phyloP scores from a whole-genome alignment of 2,113 vertebrate species.

The Geothlypis trichas region DNA sequence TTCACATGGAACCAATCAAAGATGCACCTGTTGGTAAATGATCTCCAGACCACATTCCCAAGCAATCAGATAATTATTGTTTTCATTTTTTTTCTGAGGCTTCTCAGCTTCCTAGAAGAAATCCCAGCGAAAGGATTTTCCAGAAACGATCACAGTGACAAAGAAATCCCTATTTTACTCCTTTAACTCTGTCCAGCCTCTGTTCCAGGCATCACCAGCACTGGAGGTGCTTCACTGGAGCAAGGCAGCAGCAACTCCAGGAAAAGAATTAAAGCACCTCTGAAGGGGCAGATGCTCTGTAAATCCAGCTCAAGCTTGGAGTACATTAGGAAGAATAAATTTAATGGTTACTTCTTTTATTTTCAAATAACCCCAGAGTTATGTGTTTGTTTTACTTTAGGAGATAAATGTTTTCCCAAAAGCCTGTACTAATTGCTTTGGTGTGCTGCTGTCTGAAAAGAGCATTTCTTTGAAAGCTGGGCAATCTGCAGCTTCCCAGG shows the following conservation, averaged over 20 bases:
- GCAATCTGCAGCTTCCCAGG: not conserved
- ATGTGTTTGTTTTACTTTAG: not conserved
- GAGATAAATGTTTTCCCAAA: not conserved
- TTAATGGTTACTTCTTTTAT: not conserved
- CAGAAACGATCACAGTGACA: too few relatives aligned
- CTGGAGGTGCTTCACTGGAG: not conserved
- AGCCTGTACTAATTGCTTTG: not conserved
- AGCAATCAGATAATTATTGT: too few relatives aligned
- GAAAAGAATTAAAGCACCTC: accelerated
- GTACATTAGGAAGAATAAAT: not conserved
- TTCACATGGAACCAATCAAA: too few relatives aligned
- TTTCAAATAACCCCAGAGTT: not conserved
- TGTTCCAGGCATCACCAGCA: not conserved
- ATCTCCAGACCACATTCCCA: too few relatives aligned
- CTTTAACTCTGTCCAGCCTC: not conserved
- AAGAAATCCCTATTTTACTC: not conserved
- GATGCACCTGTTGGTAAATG: too few relatives aligned
- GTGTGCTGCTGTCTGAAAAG: not conserved
- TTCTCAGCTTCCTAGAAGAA: too few relatives aligned
- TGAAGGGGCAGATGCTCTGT: not conserved
- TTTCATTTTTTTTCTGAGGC: too few relatives aligned
- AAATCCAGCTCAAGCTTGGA: not conserved
- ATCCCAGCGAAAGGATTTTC: too few relatives aligned
- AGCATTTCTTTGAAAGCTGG: not conserved
- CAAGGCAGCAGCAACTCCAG: not conserved